Evolutionary conservation across 2,888 invertebrate species (phyloP).

Genomic region (Flexamia atlantica): DNA sequence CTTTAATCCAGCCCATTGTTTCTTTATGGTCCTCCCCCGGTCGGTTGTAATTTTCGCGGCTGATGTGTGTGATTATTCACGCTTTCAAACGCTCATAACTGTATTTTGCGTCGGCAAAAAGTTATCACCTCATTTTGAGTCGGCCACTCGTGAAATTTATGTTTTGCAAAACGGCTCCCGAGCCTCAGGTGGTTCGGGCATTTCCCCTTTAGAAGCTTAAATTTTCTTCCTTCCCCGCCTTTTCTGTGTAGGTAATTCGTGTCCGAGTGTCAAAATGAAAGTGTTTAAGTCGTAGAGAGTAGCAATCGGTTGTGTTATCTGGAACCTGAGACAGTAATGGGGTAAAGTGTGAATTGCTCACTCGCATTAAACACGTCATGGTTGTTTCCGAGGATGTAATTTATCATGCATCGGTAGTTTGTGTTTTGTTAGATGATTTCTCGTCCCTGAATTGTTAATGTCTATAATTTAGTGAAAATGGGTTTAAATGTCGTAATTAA

Average conservation of each 20-base stretch:
- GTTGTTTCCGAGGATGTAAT: no score
- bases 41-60: constrained; percentile 30
- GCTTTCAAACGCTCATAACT: constrained; percentile 49
- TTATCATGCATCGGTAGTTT: no score
- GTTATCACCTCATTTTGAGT: constrained; percentile 47
- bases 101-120: constrained; percentile 37
- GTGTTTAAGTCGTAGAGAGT: neutral
- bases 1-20: constrained; percentile 40
- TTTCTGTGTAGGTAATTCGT: constrained; percentile 14
- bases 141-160: constrained; percentile 44
- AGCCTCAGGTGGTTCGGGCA: neutral
- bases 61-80: constrained; percentile 50
- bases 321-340: neutral
- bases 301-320: neutral
- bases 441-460: no score
- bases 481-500: no score
- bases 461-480: no score
- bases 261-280: constrained; percentile 19
- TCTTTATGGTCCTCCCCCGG: constrained; percentile 11
- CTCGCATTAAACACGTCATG: no score
- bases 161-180: constrained; percentile 35
- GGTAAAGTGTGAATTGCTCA: no score
- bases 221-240: neutral
- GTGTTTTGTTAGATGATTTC: no score
- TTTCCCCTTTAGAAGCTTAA: constrained; percentile 15